These are phyloP conservation scores for Gobiocypris rarus DNA, from an alignment of 2,113 vertebrate species.

Conservation along the genomic window DNA sequence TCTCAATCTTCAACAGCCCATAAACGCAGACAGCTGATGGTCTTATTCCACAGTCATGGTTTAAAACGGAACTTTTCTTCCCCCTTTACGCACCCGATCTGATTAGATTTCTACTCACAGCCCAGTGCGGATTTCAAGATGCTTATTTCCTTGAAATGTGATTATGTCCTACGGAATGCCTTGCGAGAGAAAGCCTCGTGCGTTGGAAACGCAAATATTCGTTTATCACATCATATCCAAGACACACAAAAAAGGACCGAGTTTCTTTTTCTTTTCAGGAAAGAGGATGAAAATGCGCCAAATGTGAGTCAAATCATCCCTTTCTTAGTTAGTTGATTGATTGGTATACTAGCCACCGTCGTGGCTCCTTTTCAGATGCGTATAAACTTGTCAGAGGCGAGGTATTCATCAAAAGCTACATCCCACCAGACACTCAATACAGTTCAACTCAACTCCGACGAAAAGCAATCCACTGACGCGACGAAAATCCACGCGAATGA, in stretches of 20 bases:
- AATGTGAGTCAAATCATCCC: background rate
- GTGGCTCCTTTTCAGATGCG: slow-evolving; percentile 23
- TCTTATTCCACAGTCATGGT: slow-evolving; percentile 55
- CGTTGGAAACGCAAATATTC: background rate
- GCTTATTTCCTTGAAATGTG: slow-evolving; percentile 61
- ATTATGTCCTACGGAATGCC: slow-evolving; percentile 32
- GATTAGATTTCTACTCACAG: slow-evolving; percentile 96
- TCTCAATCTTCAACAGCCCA: slow-evolving; percentile 31
- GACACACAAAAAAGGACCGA: background rate
- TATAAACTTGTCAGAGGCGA: slow-evolving; percentile 31
- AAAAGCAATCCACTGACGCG: slow-evolving; percentile 58
- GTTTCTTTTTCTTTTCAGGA: background rate
- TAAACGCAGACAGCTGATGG: background rate
- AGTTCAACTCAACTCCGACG: slow-evolving; percentile 41
- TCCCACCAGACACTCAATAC: slow-evolving; percentile 49
- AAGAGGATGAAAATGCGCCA: slow-evolving; percentile 10
- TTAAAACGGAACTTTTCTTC: slow-evolving; percentile 68
- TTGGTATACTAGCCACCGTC: background rate
- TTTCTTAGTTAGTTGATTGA: background rate
- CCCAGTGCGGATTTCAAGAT: slow-evolving; percentile 87
- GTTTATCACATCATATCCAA: slow-evolving; percentile 17
- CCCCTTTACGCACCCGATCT: slow-evolving; percentile 69
- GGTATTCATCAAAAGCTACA: slow-evolving; percentile 48
- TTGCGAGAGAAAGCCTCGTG: slow-evolving; percentile 2
- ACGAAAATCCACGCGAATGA: slow-evolving; percentile 60